Conservation (phyloP, 2,888 invertebrate genomes). For the Folsomia manolachei region DNA sequence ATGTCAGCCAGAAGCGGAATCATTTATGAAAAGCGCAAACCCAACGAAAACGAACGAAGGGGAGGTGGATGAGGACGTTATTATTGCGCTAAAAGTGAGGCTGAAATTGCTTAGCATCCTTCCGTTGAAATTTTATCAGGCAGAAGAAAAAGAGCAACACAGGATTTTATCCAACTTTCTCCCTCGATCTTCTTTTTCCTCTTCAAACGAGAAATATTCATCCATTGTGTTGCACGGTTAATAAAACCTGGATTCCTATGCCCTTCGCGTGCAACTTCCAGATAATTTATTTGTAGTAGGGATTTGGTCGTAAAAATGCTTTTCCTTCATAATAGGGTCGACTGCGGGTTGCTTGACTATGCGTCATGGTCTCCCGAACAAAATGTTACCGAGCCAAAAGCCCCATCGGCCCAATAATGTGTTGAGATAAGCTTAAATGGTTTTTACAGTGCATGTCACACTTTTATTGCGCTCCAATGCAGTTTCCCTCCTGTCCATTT, state of each 20-base stretch:
- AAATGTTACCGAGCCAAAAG: neutral
- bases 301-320: slow-evolving; percentile 10
- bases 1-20: too few relatives aligned
- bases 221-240: slow-evolving; percentile 1
- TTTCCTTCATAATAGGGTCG: neutral
- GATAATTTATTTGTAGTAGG: slow-evolving; percentile 22
- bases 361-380: too few relatives aligned
- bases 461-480: slow-evolving; percentile 10
- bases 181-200: too few relatives aligned
- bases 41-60: neutral
- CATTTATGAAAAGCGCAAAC: too few relatives aligned
- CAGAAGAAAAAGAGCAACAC: neutral
- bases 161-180: neutral
- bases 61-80: neutral
- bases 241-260: slow-evolving; percentile 5
- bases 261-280: slow-evolving; percentile 20
- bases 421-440: slow-evolving; percentile 18
- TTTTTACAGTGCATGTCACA: slow-evolving; percentile 22
- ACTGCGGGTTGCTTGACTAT: neutral
- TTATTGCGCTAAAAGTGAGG: neutral
- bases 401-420: slow-evolving; percentile 10
- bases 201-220: neutral
- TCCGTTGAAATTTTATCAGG: neutral
- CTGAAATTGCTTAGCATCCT: neutral
- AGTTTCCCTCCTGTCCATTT: neutral